These are phyloP conservation scores for Cetonia aurata DNA, from an alignment of 2,888 invertebrate species.

Conservation along the genomic window DNA sequence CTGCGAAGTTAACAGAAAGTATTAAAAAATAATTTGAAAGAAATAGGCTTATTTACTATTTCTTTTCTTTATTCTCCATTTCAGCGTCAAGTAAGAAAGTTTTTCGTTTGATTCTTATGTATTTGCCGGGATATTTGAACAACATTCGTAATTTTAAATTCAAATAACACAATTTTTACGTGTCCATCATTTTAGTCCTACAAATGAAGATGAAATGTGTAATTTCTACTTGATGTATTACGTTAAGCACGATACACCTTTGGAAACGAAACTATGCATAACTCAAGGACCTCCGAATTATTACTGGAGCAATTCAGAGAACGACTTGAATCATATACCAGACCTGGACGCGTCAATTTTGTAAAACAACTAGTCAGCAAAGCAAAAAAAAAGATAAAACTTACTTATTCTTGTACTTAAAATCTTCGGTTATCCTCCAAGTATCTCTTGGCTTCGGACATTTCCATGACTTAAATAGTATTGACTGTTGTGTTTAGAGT, in stretches of 20 bases:
- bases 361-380: conserved; percentile 54
- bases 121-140: too few species aligned
- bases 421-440: conserved; percentile 23
- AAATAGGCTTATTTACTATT: too few species aligned
- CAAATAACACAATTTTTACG: conserved; percentile 5
- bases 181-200: conserved; percentile 73
- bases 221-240: conserved; percentile 97
- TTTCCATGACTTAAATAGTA: conserved; percentile 11
- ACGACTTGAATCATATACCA: conserved; percentile 81
- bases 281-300: conserved; percentile 86
- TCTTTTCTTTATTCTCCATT: too few species aligned
- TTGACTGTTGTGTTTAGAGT: conserved; percentile 21
- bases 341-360: conserved; percentile 76
- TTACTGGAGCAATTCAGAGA: conserved; percentile 79
- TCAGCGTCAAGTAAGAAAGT: too few species aligned
- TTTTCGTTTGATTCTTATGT: too few species aligned
- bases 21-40: too few species aligned
- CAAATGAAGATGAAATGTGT: conserved; percentile 94
- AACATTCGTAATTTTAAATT: too few species aligned
- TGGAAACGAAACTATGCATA: conserved; percentile 86
- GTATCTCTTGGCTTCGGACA: conserved; percentile 17
- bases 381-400: conserved; percentile 55
- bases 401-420: conserved; percentile 18
- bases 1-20: too few species aligned
- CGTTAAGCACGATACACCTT: conserved; percentile 80